These are phyloP conservation scores for Camelus bactrianus DNA, from an alignment of 2,113 vertebrate genomes.

Conservation along the genomic window DNA sequence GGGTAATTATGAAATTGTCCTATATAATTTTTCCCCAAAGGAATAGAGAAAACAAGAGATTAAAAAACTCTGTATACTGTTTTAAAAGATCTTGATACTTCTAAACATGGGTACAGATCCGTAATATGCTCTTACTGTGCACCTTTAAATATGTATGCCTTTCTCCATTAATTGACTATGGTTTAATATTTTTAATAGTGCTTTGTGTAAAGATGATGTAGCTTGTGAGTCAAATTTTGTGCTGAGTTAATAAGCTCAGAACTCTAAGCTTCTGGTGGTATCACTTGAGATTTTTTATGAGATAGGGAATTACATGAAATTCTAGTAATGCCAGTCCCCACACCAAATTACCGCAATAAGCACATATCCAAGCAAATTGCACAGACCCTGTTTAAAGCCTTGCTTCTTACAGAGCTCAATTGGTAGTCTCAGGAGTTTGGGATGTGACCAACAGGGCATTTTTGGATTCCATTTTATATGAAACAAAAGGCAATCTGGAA, in stretches of 20 bases:
- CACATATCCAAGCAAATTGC: constrained; percentile 72
- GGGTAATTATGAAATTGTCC: constrained; percentile 85
- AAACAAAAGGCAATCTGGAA: constrained; percentile 86
- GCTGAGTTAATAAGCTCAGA: constrained; percentile 80
- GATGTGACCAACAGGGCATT: constrained; percentile 77
- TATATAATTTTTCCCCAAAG: constrained; percentile 74
- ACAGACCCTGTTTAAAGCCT: constrained; percentile 69
- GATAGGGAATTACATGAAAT: constrained; percentile 73
- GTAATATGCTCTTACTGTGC: constrained; percentile 61
- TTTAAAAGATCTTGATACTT: constrained; percentile 71
- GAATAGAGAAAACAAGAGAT: constrained; percentile 62
- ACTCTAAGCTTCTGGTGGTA: constrained; percentile 80
- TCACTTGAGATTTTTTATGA: constrained; percentile 79
- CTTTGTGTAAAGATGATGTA: constrained; percentile 81
- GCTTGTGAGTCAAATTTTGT: constrained; percentile 83
- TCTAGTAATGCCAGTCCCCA: constrained; percentile 70
- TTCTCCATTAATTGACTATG: constrained; percentile 82
- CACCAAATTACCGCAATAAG: constrained; percentile 79
- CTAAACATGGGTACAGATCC: constrained; percentile 76
- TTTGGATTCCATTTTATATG: constrained; percentile 82
- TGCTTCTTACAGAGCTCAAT: constrained; percentile 76
- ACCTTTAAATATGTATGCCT: constrained; percentile 65
- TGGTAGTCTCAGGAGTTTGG: constrained; percentile 79
- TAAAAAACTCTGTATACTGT: constrained; percentile 71
- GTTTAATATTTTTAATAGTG: constrained; percentile 84